Evolutionary conservation across 2,797 vertebrate species (phyloP), one percentile per base, ranked within the genome.

Genomic region (Muscicapa striata): DNA sequence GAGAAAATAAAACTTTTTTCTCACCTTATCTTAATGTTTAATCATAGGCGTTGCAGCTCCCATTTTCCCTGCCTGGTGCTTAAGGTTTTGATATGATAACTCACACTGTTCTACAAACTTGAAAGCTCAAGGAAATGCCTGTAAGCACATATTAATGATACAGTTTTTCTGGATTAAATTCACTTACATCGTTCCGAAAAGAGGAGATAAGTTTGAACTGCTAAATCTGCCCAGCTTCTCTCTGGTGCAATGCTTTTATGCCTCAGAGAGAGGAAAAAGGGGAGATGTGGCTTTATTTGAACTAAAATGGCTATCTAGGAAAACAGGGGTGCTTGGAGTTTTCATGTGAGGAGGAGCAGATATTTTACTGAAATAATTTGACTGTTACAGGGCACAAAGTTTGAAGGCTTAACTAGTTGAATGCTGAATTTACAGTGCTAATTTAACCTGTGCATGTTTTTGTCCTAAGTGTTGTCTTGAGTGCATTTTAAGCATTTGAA

Each of bases 111-210:
- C 91, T 76, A 54, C 40, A 63, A 61, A 86, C 75, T 81, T 11
- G 2, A 94, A 95, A 95, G 75, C 81, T 90, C 36, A 63, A 51
- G 72, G 87, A 88, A 84, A 63, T 92, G 73, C 64, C 93, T 89
- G 45, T 74, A 81, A 91, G 70, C 61, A 70, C 58, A 23, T 80
- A 81, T 34, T 92, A 95, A 95, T 81, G 83, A 67, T 75, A 59
- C 20, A 24, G 15, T 67, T 96, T 91, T 82, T 77, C 55, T 78
- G 74, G 68, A 89, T 89, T 94, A 76, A 92, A 93, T 89, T 94
- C 75, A 62, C 81, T 90, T 93, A 30, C 32, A 72, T 84, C 36
- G 0, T 82, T 63, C n/a, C 15, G 17, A 24, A 73, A 66, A 79
- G 54, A 36, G 19, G 45, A 86, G 51, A 36, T 49, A 73, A 76